These are phyloP conservation scores for Epizoanthus scotinus DNA, from an alignment of 92 coral and sea anemone genomes.

Conservation along the genomic window DNA sequence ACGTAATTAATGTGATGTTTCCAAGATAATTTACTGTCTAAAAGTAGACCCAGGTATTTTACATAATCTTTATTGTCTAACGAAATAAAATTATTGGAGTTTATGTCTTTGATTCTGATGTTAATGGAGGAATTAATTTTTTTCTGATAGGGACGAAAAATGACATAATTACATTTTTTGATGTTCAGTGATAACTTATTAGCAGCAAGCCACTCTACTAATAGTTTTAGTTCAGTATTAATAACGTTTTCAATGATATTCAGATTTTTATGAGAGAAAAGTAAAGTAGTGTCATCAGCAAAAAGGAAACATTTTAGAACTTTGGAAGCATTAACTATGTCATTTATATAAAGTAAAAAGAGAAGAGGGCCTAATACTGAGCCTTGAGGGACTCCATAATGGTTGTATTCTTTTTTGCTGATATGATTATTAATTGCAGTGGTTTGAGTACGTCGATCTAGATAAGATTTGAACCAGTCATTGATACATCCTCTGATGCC, in stretches of 20 bases:
- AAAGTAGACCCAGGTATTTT: not conserved
- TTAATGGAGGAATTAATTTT: constrained; percentile 29
- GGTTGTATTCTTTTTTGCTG: constrained; percentile 30
- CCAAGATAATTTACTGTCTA: constrained; percentile 22
- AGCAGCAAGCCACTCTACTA: constrained; percentile 12
- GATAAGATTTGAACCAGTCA: constrained; percentile 25
- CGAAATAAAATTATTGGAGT: constrained; percentile 26
- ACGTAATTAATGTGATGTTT: constrained; percentile 24
- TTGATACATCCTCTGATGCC: constrained; percentile 17
- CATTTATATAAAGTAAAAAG: constrained; percentile 28
- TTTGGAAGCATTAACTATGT: constrained; percentile 26
- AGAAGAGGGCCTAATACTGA: not conserved
- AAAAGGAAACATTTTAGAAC: constrained; percentile 31
- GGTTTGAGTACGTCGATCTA: constrained; percentile 31
- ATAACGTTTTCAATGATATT: constrained; percentile 15
- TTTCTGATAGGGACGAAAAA: constrained; percentile 28
- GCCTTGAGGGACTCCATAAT: constrained; percentile 31
- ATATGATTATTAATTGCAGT: constrained; percentile 28
- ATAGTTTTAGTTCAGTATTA: constrained; percentile 3
- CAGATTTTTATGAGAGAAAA: constrained; percentile 29
- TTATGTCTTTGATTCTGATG: constrained; percentile 32
- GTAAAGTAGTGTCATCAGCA: constrained; percentile 34
- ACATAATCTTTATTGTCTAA: constrained; percentile 23
- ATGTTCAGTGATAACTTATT: constrained; percentile 30
- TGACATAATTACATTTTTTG: constrained; percentile 30